Evolutionary conservation across 53 echinoderm and acorn worm genomes (phyloP), one percentile per base, ranked within the genome.

Genomic region (Patiria pectinifera): DNA sequence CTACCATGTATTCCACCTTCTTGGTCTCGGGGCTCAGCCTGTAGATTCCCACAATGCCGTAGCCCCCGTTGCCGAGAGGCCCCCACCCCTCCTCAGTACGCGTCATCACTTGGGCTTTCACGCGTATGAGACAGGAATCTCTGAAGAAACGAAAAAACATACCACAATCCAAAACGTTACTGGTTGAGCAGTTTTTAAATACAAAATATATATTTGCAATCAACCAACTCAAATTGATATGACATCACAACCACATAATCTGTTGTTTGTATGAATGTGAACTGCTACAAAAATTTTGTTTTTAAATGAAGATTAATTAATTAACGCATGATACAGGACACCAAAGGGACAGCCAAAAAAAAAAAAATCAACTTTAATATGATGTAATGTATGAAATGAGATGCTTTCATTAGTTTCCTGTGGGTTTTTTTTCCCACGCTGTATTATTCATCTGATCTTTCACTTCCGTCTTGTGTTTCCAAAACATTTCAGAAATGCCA

Each of bases 101-200:
- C 82, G 96, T 96, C 98, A 98, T 98, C 47, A 98, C 98, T 91
- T 96, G 96, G 79, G 98, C 98, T 93, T 94, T 92, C 83, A 98
- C 98, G 91, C 96, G 95, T 87, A 94, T 96, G 24, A 97, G 95
- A 89, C 95, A 96, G 71, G 93, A 94, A 91, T 97, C 96, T 75
- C 97, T 97, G 95, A 11, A 49, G 66, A 45, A 95, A 82, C 84
- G 46, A 88, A 81, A 76, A 79, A 26, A 18, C 71, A 79, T 19
- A 22, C 71, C 11, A 82, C 66, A 48, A 75, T 4, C 84, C 25
- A 69, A 62, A 6, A 80, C 62, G 35, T 13, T 12, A 60, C 60
- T 12, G 0, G 8, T 12, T 60, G 60, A 60, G 12, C 60, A 60
- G 12, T 12, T 8, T 8, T n/a, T n/a, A 59, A 59, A 35, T 35